Evolutionary conservation across 2,113 vertebrate species (phyloP).

Genomic region (Cettia cetti): DNA sequence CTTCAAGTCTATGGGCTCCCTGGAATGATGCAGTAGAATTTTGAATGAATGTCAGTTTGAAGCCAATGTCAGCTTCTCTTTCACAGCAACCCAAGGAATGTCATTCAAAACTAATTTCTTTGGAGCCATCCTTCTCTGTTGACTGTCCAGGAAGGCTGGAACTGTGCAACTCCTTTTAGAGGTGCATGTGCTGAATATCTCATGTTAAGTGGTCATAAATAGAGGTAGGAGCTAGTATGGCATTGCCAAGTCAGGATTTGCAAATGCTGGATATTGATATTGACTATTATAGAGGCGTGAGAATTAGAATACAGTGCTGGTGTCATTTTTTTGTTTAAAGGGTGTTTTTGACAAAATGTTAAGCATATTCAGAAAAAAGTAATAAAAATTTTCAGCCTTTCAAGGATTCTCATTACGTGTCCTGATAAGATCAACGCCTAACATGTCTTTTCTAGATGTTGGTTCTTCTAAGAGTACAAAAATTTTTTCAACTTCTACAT

Average conservation of each 20-base stretch:
- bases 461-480: neutral
- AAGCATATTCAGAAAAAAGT: neutral
- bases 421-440: neutral
- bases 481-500: neutral
- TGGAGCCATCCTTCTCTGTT: neutral
- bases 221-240: neutral
- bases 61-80: neutral
- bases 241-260: neutral
- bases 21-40: neutral
- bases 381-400: neutral
- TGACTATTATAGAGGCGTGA: rapidly evolving
- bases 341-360: neutral
- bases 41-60: neutral
- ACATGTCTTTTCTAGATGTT: neutral
- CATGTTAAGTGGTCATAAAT: neutral
- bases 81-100: neutral
- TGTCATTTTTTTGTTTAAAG: neutral
- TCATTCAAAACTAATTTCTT: neutral
- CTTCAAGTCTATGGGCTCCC: neutral
- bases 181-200: neutral
- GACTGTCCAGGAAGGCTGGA: neutral
- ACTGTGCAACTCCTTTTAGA: neutral
- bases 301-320: neutral
- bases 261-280: neutral
- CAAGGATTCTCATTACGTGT: neutral